Percentiles rank a stretch among this genome's conserved stretches.
Evolutionary conservation across 2,888 invertebrate species (phyloP).

Genomic region (Scelioninae gen. 1): DNA sequence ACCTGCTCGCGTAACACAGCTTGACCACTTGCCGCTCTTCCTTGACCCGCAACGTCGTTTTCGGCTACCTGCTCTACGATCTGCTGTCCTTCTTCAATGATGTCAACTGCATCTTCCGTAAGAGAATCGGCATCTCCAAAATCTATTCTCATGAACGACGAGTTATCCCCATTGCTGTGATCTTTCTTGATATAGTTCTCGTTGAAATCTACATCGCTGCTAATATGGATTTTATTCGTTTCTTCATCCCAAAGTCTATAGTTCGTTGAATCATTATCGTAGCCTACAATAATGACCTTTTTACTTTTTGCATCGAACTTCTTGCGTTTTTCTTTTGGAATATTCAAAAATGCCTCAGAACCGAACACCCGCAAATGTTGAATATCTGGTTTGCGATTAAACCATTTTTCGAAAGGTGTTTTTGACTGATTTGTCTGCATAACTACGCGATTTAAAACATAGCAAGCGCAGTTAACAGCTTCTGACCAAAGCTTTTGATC

Average conservation of each 20-base stretch:
- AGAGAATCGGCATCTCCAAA: background rate
- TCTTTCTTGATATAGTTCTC: background rate
- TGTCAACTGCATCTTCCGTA: background rate
- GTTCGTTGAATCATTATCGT: conserved; percentile 48
- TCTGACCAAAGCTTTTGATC: conserved; percentile 74
- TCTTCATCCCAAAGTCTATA: conserved; percentile 57
- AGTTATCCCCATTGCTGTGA: background rate
- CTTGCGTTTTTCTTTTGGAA: conserved; percentile 25
- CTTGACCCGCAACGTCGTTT: background rate
- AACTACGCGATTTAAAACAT: conserved; percentile 73
- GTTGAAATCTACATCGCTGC: conserved; percentile 54
- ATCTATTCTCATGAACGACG: background rate
- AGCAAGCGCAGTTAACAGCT: conserved; percentile 35
- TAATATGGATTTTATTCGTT: conserved; percentile 23
- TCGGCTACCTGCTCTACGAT: background rate
- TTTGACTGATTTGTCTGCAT: conserved; percentile 12
- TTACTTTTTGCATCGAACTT: conserved; percentile 65
- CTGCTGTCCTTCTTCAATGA: conserved; percentile 3
- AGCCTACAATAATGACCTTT: conserved; percentile 63
- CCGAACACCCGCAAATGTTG: conserved; percentile 74
- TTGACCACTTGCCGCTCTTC: background rate
- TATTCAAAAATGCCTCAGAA: conserved; percentile 41
- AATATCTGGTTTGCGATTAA: conserved; percentile 58
- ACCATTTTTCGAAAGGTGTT: conserved; percentile 42
- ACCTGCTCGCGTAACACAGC: background rate